A percentile compares a stretch with the other conserved stretches of the same genome.
phyloP scores from a whole-genome alignment of 2,888 invertebrate genomes.

The Metalampra italica region DNA sequence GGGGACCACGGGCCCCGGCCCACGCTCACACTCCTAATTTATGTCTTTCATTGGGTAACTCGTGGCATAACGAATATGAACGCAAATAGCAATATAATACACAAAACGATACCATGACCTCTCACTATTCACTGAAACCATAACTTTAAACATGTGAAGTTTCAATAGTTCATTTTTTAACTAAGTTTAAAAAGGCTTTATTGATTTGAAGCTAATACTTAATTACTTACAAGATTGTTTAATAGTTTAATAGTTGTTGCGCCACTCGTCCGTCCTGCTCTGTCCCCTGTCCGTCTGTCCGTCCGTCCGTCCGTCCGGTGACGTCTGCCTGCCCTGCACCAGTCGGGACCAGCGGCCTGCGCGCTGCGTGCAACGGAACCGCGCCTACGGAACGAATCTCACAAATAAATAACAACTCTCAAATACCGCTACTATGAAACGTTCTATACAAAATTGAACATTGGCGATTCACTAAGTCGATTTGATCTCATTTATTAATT shows the following conservation, averaged over 20 bases:
- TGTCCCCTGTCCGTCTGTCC: constrained; percentile 5
- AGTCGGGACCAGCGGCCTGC: constrained; percentile 22
- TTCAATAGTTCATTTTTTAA: constrained; percentile 71
- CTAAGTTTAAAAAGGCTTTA: constrained; percentile 75
- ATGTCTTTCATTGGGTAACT: constrained; percentile 77
- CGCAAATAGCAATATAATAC: constrained; percentile 63
- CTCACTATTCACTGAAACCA: constrained; percentile 71
- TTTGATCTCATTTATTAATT: constrained; percentile 50
- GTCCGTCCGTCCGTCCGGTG: constrained; percentile 2
- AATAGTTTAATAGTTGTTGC: constrained; percentile 67
- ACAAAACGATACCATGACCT: constrained; percentile 68
- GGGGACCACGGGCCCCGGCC: constrained; percentile 13
- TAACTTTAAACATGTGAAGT: constrained; percentile 74
- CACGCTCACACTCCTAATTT: constrained; percentile 62
- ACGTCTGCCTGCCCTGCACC: constrained; percentile 10
- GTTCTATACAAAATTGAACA: constrained; percentile 78
- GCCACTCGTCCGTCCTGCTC: constrained; percentile 33
- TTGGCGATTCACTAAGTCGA: constrained; percentile 73
- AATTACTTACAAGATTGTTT: constrained; percentile 77
- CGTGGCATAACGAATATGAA: constrained; percentile 73
- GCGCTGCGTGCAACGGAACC: constrained; percentile 22
- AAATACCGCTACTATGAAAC: constrained; percentile 75
- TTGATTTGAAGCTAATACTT: constrained; percentile 78
- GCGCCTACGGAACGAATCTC: constrained; percentile 47
- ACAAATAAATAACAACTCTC: constrained; percentile 73